Percentiles rank a stretch among this genome's conserved stretches.
phyloP scores from a whole-genome alignment of 1,140 invertebrate species.

The Zaprionus vittiger region DNA sequence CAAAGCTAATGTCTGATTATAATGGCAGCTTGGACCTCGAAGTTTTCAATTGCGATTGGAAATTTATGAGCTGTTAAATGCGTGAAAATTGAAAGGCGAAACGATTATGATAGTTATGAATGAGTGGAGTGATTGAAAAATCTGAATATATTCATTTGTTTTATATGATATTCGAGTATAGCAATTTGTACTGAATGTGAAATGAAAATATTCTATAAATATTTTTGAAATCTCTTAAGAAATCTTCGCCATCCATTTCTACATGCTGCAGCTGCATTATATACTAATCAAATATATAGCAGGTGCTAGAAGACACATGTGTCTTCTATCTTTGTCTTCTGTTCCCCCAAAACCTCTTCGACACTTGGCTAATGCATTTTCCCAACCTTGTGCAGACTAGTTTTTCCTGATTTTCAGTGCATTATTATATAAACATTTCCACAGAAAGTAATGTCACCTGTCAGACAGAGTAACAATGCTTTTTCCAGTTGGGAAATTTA shows the following conservation, averaged over 20 bases:
- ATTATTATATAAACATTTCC: conserved; percentile 5
- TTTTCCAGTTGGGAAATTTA: conserved; percentile 24
- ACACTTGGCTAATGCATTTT: conserved; percentile 33
- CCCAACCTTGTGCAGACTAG: conserved; percentile 1
- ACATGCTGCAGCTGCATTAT: background rate
- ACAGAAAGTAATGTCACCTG: conserved; percentile 32
- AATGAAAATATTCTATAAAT: no score
- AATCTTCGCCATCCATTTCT: background rate
- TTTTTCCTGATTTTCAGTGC: conserved; percentile 7
- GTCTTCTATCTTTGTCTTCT: background rate
- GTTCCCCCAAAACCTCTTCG: background rate
- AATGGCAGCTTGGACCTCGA: conserved; percentile 13
- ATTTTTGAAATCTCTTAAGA: background rate
- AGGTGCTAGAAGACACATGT: background rate
- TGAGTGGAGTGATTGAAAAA: background rate
- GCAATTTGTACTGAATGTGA: background rate
- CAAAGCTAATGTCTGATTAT: conserved; percentile 68
- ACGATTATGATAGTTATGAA: background rate
- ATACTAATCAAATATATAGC: background rate
- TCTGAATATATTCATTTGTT: background rate
- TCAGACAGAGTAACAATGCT: conserved; percentile 9
- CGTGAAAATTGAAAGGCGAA: conserved; percentile 8
- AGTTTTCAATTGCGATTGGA: conserved; percentile 39
- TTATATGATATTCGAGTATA: background rate
- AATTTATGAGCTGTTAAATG: conserved; percentile 61